A percentile compares a stretch with the other conserved stretches of the same genome.
These are phyloP conservation scores for Cyclophora albipunctata DNA, from an alignment of 2,888 invertebrate species.

Conservation along the genomic window DNA sequence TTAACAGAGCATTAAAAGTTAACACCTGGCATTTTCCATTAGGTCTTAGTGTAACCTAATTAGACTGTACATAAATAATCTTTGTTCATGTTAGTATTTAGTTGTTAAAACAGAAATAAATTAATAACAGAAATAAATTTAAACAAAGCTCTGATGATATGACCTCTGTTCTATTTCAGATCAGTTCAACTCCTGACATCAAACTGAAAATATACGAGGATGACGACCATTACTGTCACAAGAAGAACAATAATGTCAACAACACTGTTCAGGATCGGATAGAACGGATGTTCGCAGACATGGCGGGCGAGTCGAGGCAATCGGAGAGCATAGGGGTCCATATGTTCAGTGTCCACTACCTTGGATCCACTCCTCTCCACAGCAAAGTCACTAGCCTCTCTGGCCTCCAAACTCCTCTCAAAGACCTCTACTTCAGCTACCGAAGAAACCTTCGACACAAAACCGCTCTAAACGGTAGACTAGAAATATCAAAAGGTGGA, in stretches of 20 bases:
- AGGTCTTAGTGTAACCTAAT: too few relatives aligned
- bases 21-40: too few relatives aligned
- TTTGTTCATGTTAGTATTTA: too few relatives aligned
- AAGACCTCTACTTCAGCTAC: constrained; percentile 81
- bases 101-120: too few relatives aligned
- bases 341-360: constrained; percentile 84
- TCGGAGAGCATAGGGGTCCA: constrained; percentile 75
- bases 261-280: constrained; percentile 90
- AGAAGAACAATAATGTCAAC: constrained; percentile 51
- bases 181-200: constrained; percentile 45
- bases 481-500: constrained; percentile 82
- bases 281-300: constrained; percentile 88
- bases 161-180: constrained; percentile 28
- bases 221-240: constrained; percentile 58
- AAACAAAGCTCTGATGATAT: too few relatives aligned
- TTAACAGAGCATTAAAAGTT: too few relatives aligned
- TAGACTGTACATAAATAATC: too few relatives aligned
- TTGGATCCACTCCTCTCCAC: constrained; percentile 86
- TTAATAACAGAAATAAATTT: too few relatives aligned
- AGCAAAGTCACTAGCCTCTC: constrained; percentile 88
- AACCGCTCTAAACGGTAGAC: constrained; percentile 71
- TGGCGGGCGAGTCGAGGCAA: constrained; percentile 73
- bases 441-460: constrained; percentile 71
- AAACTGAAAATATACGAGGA: constrained; percentile 57
- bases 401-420: constrained; percentile 87